Evolutionary conservation across 2,113 vertebrate genomes (phyloP).

Genomic region (Nibea coibor): DNA sequence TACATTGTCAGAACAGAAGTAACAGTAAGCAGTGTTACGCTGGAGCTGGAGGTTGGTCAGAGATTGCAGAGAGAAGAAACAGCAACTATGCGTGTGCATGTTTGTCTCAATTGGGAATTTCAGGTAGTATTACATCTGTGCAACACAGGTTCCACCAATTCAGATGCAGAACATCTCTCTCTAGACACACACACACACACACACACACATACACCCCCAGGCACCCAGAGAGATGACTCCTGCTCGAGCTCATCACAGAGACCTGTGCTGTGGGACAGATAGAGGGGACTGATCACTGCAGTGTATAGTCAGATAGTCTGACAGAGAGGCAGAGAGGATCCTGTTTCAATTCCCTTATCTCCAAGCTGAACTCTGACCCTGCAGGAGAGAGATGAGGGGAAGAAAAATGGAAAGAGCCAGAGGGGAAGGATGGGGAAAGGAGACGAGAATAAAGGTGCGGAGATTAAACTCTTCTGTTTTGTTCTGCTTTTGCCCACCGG

Average conservation of each 20-base stretch:
- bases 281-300: conserved; percentile 70
- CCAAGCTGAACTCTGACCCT: conserved; percentile 76
- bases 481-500: conserved; percentile 24
- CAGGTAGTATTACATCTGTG: conserved; percentile 28
- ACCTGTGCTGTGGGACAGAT: conserved; percentile 70
- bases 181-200: conserved; percentile 44
- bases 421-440: conserved; percentile 51
- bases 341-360: conserved; percentile 79
- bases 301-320: conserved; percentile 66
- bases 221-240: conserved; percentile 59
- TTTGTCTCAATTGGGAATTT: conserved; percentile 36
- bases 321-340: conserved; percentile 67
- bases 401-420: conserved; percentile 69
- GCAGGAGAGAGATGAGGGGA: conserved; percentile 65
- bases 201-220: conserved; percentile 3
- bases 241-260: conserved; percentile 66
- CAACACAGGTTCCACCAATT: conserved; percentile 29
- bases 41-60: conserved; percentile 15
- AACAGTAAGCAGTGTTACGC: neutral
- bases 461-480: conserved; percentile 67
- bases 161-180: conserved; percentile 21
- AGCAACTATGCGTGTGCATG: neutral
- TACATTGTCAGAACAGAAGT: neutral
- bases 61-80: conserved; percentile 15
- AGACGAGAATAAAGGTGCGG: conserved; percentile 56